phyloP scores from a whole-genome alignment of 2,113 vertebrate species.

The Anseranas semipalmata region DNA sequence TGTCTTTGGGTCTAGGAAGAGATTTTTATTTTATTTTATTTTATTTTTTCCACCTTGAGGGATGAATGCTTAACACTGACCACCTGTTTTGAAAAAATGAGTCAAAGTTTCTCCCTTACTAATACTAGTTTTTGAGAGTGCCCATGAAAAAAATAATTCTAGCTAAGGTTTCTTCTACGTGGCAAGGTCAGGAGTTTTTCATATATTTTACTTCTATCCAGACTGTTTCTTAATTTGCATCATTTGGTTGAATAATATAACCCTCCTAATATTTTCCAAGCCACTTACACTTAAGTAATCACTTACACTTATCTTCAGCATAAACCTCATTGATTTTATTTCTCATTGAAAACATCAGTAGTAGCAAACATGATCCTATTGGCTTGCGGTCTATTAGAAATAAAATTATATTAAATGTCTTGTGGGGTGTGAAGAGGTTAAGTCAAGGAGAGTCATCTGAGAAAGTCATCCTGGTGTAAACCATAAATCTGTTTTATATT shows the following conservation, averaged over 20 bases:
- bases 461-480: conserved; percentile 58
- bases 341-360: conserved; percentile 42
- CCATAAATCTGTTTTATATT: conserved; percentile 69
- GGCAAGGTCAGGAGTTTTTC: conserved; percentile 3
- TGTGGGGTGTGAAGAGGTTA: conserved; percentile 68
- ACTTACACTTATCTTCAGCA: conserved; percentile 41
- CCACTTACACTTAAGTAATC: conserved; percentile 56
- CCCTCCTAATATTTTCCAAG: conserved; percentile 38
- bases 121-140: not conserved
- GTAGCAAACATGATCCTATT: conserved; percentile 51
- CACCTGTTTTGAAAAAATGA: not conserved
- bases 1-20: not conserved
- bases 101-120: not conserved
- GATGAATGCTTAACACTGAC: not conserved
- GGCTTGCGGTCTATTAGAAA: conserved; percentile 57
- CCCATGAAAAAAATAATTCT: not conserved
- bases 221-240: conserved; percentile 9
- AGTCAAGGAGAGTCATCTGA: conserved; percentile 58
- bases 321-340: conserved; percentile 67
- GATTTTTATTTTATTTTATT: not conserved
- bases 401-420: conserved; percentile 55
- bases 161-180: not conserved
- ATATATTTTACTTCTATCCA: not conserved
- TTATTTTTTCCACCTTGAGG: not conserved
- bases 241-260: conserved; percentile 27